These are phyloP conservation scores for Oasisia sp. DNA, from an alignment of 2,888 invertebrate species.

Conservation along the genomic window DNA sequence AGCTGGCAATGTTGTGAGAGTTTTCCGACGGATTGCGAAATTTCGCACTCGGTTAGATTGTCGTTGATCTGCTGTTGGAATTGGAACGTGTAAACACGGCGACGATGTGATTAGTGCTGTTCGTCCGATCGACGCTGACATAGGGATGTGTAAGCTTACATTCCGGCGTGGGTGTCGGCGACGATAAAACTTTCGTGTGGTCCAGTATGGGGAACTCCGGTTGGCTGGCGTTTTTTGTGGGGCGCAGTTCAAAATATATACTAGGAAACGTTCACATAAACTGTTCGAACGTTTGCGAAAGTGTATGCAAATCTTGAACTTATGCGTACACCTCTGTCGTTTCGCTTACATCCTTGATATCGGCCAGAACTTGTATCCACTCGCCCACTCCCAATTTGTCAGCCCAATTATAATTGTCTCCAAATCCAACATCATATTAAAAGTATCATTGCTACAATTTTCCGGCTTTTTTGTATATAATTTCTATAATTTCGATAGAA, in stretches of 20 bases:
- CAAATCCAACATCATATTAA: no score
- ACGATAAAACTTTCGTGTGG: not conserved
- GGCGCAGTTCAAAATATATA: not conserved
- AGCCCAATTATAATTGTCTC: no score
- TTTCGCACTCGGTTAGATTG: not conserved
- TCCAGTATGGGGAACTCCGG: not conserved
- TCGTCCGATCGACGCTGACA: not conserved
- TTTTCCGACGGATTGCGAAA: slow-evolving; percentile 10
- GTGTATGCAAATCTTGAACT: not conserved
- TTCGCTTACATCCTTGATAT: not conserved
- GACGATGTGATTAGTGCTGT: not conserved
- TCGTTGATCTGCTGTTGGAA: not conserved
- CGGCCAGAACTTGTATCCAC: not conserved
- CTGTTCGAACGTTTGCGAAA: not conserved
- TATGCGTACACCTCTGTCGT: not conserved
- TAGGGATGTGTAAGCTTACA: not conserved
- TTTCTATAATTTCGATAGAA: not conserved
- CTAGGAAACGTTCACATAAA: not conserved
- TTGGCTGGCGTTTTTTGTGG: no score
- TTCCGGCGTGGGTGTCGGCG: not conserved
- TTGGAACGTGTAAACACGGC: not conserved
- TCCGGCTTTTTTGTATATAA: not conserved
- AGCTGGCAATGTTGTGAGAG: not conserved
- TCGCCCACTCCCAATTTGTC: not conserved
- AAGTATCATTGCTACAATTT: no score